A percentile compares a stretch with the other conserved stretches of the same genome.
These are phyloP conservation scores for Petromus typicus DNA, from an alignment of 2,113 vertebrate species.

Conservation along the genomic window DNA sequence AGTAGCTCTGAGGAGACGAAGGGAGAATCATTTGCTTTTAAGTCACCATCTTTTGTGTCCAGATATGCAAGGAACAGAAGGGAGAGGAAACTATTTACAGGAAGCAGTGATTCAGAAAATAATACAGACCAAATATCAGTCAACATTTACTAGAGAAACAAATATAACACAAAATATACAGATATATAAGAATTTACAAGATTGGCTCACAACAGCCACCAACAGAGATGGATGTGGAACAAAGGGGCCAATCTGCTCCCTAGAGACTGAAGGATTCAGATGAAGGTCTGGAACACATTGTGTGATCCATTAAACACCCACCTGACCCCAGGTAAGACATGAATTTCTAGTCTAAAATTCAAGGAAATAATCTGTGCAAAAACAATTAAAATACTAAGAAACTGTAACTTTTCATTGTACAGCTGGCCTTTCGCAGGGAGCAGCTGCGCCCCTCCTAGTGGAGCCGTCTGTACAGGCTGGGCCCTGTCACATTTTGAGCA, in stretches of 20 bases:
- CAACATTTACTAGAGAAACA: too few species aligned
- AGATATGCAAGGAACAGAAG: too few species aligned
- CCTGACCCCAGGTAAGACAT: background rate
- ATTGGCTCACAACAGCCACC: too few species aligned
- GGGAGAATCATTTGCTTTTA: too few species aligned
- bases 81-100: background rate
- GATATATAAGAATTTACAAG: too few species aligned
- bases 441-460: background rate
- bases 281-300: background rate
- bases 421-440: background rate
- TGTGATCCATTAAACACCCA: background rate
- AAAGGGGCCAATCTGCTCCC: too few species aligned
- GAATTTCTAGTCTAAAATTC: background rate
- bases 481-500: background rate
- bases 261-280: too few species aligned
- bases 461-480: background rate
- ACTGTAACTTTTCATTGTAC: background rate
- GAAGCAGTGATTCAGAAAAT: conserved; percentile 29
- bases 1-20: too few species aligned
- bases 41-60: too few species aligned
- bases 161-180: too few species aligned
- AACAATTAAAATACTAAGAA: conserved; percentile 32
- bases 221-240: too few species aligned
- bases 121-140: background rate
- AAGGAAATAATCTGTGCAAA: background rate